Evolutionary conservation across 1,140 invertebrate genomes (phyloP).

Genomic region (Drosophila sturtevanti): DNA sequence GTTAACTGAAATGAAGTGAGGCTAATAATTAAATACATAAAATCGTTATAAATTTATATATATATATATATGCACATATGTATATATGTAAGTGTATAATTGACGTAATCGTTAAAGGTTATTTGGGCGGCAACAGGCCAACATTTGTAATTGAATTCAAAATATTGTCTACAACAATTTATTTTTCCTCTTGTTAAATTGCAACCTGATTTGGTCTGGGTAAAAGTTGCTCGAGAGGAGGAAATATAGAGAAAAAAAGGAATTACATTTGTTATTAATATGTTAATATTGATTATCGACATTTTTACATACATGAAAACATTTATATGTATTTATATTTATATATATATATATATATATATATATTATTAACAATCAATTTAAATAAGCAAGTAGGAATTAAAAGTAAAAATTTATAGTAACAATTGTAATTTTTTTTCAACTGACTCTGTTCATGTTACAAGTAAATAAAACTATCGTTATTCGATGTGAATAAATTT

Average conservation of each 20-base stretch:
- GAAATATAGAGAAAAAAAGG: neutral
- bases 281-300: conserved; percentile 1
- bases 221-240: neutral
- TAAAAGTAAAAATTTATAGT: neutral
- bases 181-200: neutral
- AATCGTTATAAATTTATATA: conserved; percentile 5
- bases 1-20: conserved; percentile 14
- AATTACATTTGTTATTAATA: neutral
- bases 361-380: neutral
- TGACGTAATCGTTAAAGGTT: conserved; percentile 73
- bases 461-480: too few relatives aligned
- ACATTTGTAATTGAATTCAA: conserved; percentile 30
- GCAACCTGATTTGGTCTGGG: neutral
- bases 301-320: neutral
- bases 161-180: conserved; percentile 11
- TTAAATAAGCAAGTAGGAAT: neutral
- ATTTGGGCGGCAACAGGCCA: conserved; percentile 64
- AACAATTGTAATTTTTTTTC: too few relatives aligned
- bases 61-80: neutral
- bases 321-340: neutral
- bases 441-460: too few relatives aligned
- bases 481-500: too few relatives aligned
- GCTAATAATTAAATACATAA: conserved; percentile 52
- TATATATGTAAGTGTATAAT: conserved; percentile 47
- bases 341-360: neutral